These are phyloP conservation scores for Chlorops oryzae DNA, from an alignment of 1,140 invertebrate species.

Conservation along the genomic window DNA sequence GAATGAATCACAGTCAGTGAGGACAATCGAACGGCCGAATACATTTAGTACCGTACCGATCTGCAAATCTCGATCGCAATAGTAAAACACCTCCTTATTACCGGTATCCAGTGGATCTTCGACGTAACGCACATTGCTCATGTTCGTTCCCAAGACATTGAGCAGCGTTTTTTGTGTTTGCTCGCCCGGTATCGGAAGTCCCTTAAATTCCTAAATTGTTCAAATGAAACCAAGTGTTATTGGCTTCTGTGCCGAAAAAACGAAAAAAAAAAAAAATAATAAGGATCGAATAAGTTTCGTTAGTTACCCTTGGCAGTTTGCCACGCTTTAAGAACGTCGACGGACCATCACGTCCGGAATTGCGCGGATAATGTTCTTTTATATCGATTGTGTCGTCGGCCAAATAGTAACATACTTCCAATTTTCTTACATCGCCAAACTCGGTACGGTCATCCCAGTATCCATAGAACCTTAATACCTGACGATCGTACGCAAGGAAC, in stretches of 20 bases:
- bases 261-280: no score
- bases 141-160: constrained; percentile 62
- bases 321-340: constrained; percentile 66
- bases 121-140: constrained; percentile 56
- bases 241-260: no score
- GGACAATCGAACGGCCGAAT: constrained; percentile 70
- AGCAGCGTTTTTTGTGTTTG: constrained; percentile 58
- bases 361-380: constrained; percentile 64
- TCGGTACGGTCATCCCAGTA: constrained; percentile 83
- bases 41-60: constrained; percentile 75
- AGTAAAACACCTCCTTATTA: constrained; percentile 53
- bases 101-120: constrained; percentile 55
- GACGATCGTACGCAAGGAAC: constrained; percentile 69
- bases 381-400: constrained; percentile 87
- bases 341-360: constrained; percentile 64
- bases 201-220: constrained; percentile 28
- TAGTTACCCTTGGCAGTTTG: constrained; percentile 68
- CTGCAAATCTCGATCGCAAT: constrained; percentile 61
- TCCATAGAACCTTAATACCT: constrained; percentile 76
- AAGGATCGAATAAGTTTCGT: constrained; percentile 3
- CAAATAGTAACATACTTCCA: constrained; percentile 77
- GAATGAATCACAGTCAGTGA: constrained; percentile 80
- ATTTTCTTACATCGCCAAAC: constrained; percentile 65
- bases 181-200: constrained; percentile 56
- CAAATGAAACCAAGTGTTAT: constrained; percentile 1